Evolutionary conservation across 2,797 vertebrate genomes (phyloP).

Genomic region (Melanotaenia pygmaea): DNA sequence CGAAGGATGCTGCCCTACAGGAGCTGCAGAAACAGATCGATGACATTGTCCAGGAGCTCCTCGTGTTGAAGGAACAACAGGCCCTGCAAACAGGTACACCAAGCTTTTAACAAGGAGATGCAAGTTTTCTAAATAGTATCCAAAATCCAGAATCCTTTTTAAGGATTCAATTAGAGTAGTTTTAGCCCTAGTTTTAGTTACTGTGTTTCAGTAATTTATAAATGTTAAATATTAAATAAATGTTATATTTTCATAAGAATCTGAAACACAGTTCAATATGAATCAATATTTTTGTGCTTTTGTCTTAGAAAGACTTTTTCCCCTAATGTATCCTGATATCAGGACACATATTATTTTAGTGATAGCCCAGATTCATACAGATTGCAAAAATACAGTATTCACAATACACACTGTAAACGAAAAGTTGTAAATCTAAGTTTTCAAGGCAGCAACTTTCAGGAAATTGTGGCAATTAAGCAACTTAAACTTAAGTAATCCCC

Average conservation of each 20-base stretch:
- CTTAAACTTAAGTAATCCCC: not conserved
- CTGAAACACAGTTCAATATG: not conserved
- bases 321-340: not conserved
- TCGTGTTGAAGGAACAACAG: constrained; percentile 91
- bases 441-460: not conserved
- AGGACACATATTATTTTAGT: not conserved
- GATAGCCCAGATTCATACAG: not conserved
- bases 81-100: constrained; percentile 89
- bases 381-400: not conserved
- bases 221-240: too few species aligned
- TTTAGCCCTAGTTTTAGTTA: not conserved
- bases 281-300: not conserved
- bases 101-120: too few species aligned
- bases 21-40: constrained; percentile 88
- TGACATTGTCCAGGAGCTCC: constrained; percentile 87
- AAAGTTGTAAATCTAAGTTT: not conserved
- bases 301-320: not conserved
- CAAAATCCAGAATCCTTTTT: not conserved
- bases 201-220: not conserved
- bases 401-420: not conserved
- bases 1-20: constrained; percentile 82
- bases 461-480: not conserved
- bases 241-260: not conserved
- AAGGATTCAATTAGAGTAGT: not conserved
- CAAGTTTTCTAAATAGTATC: not conserved